Evolutionary conservation across 35 echinoderm and acorn worm species (phyloP).

Genomic region (Holothuria glaberrima): DNA sequence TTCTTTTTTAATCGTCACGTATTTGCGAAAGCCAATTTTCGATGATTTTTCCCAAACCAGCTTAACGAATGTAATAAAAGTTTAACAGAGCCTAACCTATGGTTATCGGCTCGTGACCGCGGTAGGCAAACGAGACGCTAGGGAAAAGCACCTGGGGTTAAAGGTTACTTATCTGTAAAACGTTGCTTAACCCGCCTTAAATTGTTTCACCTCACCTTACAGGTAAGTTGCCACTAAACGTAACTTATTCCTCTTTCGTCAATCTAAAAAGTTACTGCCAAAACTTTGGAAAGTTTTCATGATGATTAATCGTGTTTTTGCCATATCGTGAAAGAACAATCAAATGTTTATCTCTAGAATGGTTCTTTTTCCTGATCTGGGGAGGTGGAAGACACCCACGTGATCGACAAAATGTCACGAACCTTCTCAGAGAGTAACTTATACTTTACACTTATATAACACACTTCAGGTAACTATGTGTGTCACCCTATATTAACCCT

Average conservation of each 20-base stretch:
- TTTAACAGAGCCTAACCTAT: neutral
- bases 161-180: neutral
- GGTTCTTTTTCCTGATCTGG: neutral
- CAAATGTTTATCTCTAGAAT: neutral
- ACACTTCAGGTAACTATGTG: no score
- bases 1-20: neutral
- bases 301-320: conserved; percentile 23
- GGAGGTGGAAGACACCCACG: neutral
- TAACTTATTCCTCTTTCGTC: neutral
- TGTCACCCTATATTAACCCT: no score
- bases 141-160: conserved; percentile 41
- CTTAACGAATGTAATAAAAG: no score
- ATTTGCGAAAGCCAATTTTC: conserved; percentile 4
- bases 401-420: neutral
- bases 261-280: neutral
- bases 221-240: conserved; percentile 20
- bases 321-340: conserved; percentile 10
- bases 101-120: conserved; percentile 40
- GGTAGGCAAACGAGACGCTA: conserved; percentile 33
- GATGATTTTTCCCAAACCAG: neutral
- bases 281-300: neutral
- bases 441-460: neutral
- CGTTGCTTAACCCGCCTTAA: neutral
- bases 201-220: conserved; percentile 17
- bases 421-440: neutral